Evolutionary conservation across 2,797 vertebrate genomes (phyloP).

Genomic region (Sciurus carolinensis): DNA sequence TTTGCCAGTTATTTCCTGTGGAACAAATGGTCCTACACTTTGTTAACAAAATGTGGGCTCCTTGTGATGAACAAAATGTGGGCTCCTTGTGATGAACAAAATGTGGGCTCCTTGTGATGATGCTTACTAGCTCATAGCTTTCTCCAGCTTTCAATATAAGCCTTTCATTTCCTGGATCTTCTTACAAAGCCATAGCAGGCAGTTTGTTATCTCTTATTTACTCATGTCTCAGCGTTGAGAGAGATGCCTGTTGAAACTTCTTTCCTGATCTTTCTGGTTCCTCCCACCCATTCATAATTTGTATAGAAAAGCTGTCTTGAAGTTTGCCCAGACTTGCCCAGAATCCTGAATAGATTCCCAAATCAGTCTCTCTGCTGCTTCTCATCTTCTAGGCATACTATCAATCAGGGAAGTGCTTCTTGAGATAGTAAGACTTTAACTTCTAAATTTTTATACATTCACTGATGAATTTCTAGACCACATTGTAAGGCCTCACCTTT

Average conservation of each 20-base stretch:
- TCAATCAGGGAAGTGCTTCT: slow-evolving; percentile 11
- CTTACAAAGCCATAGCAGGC: neutral
- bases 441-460: neutral
- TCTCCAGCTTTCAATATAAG: neutral
- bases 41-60: neutral
- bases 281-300: slow-evolving; percentile 30
- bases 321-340: neutral
- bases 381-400: neutral
- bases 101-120: neutral
- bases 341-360: neutral
- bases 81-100: neutral
- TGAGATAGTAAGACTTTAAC: neutral
- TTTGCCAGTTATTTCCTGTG: neutral
- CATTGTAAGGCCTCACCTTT: neutral
- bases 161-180: slow-evolving; percentile 12
- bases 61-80: neutral
- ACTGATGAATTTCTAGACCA: slow-evolving; percentile 31
- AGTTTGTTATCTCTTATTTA: neutral
- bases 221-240: slow-evolving; percentile 19
- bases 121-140: neutral
- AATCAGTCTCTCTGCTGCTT: neutral
- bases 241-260: neutral
- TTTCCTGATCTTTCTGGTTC: neutral
- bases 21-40: slow-evolving; percentile 22
- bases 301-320: neutral